These are phyloP conservation scores for Ptycholaimellus sp. DNA, from an alignment of 2,888 invertebrate species.

Conservation along the genomic window DNA sequence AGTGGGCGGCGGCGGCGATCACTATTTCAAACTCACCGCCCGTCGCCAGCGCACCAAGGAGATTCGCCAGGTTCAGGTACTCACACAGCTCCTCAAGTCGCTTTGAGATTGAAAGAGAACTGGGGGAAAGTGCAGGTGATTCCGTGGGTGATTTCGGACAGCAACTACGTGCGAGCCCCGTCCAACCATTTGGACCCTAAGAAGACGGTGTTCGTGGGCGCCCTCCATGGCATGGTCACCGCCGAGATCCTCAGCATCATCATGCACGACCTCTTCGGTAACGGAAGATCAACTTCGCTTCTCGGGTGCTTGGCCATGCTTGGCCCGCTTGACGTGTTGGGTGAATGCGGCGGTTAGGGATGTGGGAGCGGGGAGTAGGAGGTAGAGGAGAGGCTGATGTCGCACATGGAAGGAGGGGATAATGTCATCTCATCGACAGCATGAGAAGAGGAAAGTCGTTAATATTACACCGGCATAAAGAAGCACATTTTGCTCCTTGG, in stretches of 20 bases:
- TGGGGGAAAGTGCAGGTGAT: conserved; percentile 60
- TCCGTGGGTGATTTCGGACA: conserved; percentile 76
- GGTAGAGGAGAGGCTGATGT: too few species aligned
- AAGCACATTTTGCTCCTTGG: too few species aligned
- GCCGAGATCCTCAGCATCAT: conserved; percentile 72
- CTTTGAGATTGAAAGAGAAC: background rate
- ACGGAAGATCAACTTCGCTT: too few species aligned
- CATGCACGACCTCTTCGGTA: conserved; percentile 81
- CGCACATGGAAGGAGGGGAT: too few species aligned
- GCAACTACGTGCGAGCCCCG: conserved; percentile 41
- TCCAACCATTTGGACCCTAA: conserved; percentile 50
- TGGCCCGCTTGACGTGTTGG: too few species aligned
- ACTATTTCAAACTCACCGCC: conserved; percentile 69
- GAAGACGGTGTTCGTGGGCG: conserved; percentile 91
- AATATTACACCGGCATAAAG: too few species aligned
- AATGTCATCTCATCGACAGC: too few species aligned
- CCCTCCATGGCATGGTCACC: conserved; percentile 70
- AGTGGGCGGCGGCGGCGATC: conserved; percentile 45
- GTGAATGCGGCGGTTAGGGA: too few species aligned
- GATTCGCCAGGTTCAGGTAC: conserved; percentile 36
- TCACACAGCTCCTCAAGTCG: too few species aligned
- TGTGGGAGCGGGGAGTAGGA: too few species aligned
- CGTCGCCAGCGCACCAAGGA: conserved; percentile 61
- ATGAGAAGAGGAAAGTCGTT: too few species aligned
- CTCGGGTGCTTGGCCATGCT: too few species aligned